Evolutionary conservation across 2,113 vertebrate species (phyloP), one percentile per base, ranked within the genome.

Genomic region (Passer montanus): DNA sequence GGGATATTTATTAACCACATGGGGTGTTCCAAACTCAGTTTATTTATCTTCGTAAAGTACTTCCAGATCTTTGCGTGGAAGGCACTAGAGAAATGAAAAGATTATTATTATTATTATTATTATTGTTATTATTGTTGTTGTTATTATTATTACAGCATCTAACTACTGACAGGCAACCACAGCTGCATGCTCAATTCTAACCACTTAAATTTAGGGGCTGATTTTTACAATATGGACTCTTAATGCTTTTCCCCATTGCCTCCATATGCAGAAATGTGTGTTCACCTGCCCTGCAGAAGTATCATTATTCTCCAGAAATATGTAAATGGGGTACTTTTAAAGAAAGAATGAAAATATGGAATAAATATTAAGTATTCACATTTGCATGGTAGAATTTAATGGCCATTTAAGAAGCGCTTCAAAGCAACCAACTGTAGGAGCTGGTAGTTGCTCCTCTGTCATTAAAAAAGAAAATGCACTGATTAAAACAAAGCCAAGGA

Each of bases 31-130:
- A 94, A 91, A 81, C 63, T 95, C 83, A 63, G 79, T 97, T 97
- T 95, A 94, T 97, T 96, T 97, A 96, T 93, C 89, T 94, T 93
- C 52, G 59, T 91, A 93, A 93, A 96, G 70, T 96, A 87, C 79
- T 96, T 95, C 89, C 97, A 95, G 94, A 97, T 94, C 89, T 93
- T 96, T 97, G 84, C 8, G 0, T 93, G 83, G 90, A 97, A 95
- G 70, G 90, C 95, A 95, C 93, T 94, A 94, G 90, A 96, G 92
- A 92, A 96, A 97, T 96, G 84, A 96, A 97, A 97, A 89, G 49
- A 84, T 3, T 95, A 90, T 96, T 96, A 94, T 95, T 95, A 46
- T 49, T 56, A n/a, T 56, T 56, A 87, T 97, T 97, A 89, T 97
- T 96, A 26, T 97, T 96, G 11, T 97, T 97, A 17, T 96, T 96